Evolutionary conservation across 2,113 vertebrate genomes (phyloP), one percentile per base, ranked within the genome.

Genomic region (Eidolon helvum): DNA sequence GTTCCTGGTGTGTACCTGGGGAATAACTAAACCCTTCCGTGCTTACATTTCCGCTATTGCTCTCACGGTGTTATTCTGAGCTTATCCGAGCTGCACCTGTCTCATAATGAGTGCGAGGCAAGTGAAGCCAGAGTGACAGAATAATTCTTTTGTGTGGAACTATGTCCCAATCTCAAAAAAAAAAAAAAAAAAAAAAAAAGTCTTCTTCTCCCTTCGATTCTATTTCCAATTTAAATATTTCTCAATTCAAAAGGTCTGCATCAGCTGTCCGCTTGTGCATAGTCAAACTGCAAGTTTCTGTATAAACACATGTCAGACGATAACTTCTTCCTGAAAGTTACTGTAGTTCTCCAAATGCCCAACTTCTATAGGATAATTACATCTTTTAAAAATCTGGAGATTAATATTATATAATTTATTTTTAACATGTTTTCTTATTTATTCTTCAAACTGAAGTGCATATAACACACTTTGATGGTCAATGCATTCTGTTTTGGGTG

Each of bases 61-160:
- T 53, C 22, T 5, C 22, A 12, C 1, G 10, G 3, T 19, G 9
- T 26, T 4, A 4, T 35, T 55, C 21, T 10, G 4, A 24, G 40
- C 2, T 5, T 0, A 3, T 0, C 2, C 5, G 5, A 18, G 11
- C 3, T 5, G 4, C 7, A 22, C 19, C 33, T 21, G 0, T 11
- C 45, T 15, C 2, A 22, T 5, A 19, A 38, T 14, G 4, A 40
- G 1, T 5, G 6, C 1, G 10, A 8, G 59, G 26, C 5, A 5
- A 71, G 12, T 19, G 26, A 68, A 43, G 9, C 8, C 66, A 33
- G 10, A 19, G 50, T 10, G 12, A 30, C 6, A 63, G 16, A 24
- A 4, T 2, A 28, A 14, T 53, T 33, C 33, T 7, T 78, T 35
- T 15, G 12, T 15, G 63, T 6, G 15, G 1, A 10, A 16, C 3